Evolutionary conservation across 1,140 invertebrate species (phyloP).

Genomic region (Bombus sibiricus): DNA sequence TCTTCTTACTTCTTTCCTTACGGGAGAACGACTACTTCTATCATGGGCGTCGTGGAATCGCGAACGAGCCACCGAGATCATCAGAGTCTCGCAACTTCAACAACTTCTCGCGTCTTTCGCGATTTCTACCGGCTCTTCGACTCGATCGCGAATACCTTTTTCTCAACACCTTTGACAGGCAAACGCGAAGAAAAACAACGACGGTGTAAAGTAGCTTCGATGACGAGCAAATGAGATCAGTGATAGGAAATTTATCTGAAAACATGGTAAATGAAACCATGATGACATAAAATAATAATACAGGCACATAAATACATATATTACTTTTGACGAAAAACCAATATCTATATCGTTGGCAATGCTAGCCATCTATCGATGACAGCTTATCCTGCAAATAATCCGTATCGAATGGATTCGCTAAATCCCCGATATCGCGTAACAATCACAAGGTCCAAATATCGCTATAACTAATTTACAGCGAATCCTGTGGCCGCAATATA

Average conservation of each 20-base stretch:
- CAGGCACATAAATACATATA: too few species aligned
- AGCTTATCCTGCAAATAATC: background rate
- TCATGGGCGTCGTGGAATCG: slow-evolving; percentile 13
- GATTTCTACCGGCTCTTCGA: background rate
- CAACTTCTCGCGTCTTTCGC: background rate
- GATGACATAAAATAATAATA: too few species aligned
- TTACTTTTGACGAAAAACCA: too few species aligned
- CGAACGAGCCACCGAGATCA: slow-evolving; percentile 10
- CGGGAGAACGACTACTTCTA: slow-evolving; percentile 9
- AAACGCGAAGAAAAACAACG: background rate
- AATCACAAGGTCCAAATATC: background rate
- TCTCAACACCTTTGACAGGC: background rate
- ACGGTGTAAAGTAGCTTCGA: background rate
- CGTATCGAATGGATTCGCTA: background rate
- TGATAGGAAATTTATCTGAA: too few species aligned
- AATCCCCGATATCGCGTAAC: background rate
- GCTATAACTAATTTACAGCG: background rate
- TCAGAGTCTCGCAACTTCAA: slow-evolving; percentile 20
- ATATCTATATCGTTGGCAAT: too few species aligned
- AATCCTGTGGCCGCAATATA: background rate
- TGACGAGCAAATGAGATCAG: background rate
- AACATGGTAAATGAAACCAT: too few species aligned
- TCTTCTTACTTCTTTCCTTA: background rate
- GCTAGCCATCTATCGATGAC: too few species aligned
- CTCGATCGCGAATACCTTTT: background rate